A percentile compares a stretch with the other conserved stretches of the same genome.
These are phyloP conservation scores for Alosa sapidissima DNA, from an alignment of 2,797 vertebrate genomes.

Conservation along the genomic window DNA sequence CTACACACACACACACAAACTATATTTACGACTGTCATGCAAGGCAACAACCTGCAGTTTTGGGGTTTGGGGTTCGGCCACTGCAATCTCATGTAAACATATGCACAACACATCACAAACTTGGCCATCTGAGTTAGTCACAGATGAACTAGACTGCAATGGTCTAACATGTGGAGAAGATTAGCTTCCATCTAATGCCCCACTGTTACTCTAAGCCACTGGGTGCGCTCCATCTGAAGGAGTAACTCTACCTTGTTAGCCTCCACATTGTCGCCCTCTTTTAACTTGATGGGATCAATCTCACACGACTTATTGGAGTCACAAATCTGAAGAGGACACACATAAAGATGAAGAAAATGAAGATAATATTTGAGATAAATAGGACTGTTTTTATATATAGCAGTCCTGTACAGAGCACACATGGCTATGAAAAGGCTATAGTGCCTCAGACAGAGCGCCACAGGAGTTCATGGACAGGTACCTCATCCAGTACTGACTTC, in stretches of 20 bases:
- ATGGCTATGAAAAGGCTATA: too few species aligned
- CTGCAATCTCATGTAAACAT: not conserved
- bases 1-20: slow-evolving; percentile 67
- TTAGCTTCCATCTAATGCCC: not conserved
- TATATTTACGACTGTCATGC: too few species aligned
- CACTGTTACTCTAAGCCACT: not conserved
- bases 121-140: not conserved
- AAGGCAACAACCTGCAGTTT: too few species aligned
- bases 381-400: too few species aligned
- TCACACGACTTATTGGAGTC: slow-evolving; percentile 95
- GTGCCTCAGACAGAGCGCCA: not conserved
- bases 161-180: not conserved
- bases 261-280: slow-evolving; percentile 93
- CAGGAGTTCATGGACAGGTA: slow-evolving; percentile 49
- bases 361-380: too few species aligned
- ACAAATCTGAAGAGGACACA: slow-evolving; percentile 79
- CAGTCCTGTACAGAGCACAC: too few species aligned
- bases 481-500: slow-evolving; percentile 95
- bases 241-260: slow-evolving; percentile 85
- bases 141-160: not conserved
- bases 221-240: not conserved
- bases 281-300: slow-evolving; percentile 93
- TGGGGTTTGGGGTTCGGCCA: too few species aligned
- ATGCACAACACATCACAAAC: not conserved
- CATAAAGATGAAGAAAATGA: not conserved